phyloP scores from a whole-genome alignment of 2,113 vertebrate species.

The Rhineura floridana region DNA sequence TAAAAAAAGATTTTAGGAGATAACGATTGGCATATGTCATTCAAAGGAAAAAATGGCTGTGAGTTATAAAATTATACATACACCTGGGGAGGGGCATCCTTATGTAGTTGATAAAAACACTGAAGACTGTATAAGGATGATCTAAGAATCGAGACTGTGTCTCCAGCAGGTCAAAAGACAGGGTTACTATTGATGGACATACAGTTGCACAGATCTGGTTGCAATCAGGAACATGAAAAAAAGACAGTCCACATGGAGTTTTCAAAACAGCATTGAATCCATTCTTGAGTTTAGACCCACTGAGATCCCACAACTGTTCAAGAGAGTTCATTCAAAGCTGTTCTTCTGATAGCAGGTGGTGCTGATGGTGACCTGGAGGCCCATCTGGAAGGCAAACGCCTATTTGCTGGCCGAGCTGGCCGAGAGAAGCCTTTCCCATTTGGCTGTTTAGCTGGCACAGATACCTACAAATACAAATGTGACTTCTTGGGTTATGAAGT shows the following conservation, averaged over 20 bases:
- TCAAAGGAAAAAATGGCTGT: constrained; percentile 61
- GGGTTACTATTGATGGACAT: constrained; percentile 55
- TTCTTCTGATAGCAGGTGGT: constrained; percentile 72
- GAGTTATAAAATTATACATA: constrained; percentile 56
- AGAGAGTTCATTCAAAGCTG: constrained; percentile 70
- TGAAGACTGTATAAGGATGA: constrained; percentile 80
- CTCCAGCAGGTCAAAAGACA: constrained; percentile 32
- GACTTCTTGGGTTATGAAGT: constrained; percentile 46
- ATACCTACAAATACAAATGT: constrained; percentile 75
- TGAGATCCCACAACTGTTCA: constrained; percentile 78
- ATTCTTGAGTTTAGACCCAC: constrained; percentile 75
- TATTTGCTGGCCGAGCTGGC: constrained; percentile 89
- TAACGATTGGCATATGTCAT: constrained; percentile 56
- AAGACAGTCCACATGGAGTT: constrained; percentile 39
- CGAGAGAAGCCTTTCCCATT: constrained; percentile 88
- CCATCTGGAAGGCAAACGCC: constrained; percentile 92
- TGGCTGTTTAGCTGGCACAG: constrained; percentile 61
- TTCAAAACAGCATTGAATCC: constrained; percentile 36
- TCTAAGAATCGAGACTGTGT: constrained; percentile 60
- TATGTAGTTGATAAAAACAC: constrained; percentile 80
- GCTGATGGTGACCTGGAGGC: constrained; percentile 83
- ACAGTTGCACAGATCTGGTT: constrained; percentile 51
- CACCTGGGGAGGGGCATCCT: constrained; percentile 67
- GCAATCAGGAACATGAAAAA: constrained; percentile 54
- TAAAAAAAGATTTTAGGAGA: constrained; percentile 55